Conservation (phyloP, 23 tunicate genomes). For the Clavelina lepadiformis region DNA sequence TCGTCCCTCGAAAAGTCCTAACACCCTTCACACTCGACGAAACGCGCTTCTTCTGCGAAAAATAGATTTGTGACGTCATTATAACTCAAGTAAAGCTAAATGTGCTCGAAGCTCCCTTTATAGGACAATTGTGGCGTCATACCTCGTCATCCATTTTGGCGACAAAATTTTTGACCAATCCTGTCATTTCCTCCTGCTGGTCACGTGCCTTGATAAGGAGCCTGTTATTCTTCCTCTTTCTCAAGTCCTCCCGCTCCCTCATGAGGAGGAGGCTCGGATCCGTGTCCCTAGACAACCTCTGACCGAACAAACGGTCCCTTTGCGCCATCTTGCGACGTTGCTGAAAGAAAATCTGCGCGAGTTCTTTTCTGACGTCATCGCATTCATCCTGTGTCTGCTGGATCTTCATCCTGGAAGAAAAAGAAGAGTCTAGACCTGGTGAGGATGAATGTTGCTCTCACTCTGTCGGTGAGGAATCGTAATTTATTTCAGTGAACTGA, state of each 20-base stretch:
- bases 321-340: not conserved
- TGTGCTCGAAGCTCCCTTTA: too few relatives aligned
- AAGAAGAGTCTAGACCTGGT: not conserved
- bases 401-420: slow-evolving; percentile 8
- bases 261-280: slow-evolving; percentile 43
- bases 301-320: slow-evolving; percentile 1
- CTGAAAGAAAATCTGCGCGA: slow-evolving; percentile 23
- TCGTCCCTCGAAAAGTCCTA: too few relatives aligned
- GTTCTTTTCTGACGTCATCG: slow-evolving; percentile 38
- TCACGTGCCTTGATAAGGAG: slow-evolving; percentile 22
- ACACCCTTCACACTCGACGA: too few relatives aligned
- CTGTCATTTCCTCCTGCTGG: slow-evolving; percentile 26
- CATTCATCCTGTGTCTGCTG: slow-evolving; percentile 25
- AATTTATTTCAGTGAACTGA: too few relatives aligned
- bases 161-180: slow-evolving; percentile 42
- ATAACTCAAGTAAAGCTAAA: too few relatives aligned
- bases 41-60: too few relatives aligned
- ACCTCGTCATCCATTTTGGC: slow-evolving; percentile 19
- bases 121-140: too few relatives aligned
- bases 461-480: too few relatives aligned
- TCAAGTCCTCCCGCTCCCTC: slow-evolving; percentile 28
- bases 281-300: slow-evolving; percentile 19
- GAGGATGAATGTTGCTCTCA: too few relatives aligned
- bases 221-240: slow-evolving; percentile 36
- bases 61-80: too few relatives aligned